These are phyloP conservation scores for Cinclus mexicanus DNA, from an alignment of 2,113 vertebrate genomes.

Conservation along the genomic window DNA sequence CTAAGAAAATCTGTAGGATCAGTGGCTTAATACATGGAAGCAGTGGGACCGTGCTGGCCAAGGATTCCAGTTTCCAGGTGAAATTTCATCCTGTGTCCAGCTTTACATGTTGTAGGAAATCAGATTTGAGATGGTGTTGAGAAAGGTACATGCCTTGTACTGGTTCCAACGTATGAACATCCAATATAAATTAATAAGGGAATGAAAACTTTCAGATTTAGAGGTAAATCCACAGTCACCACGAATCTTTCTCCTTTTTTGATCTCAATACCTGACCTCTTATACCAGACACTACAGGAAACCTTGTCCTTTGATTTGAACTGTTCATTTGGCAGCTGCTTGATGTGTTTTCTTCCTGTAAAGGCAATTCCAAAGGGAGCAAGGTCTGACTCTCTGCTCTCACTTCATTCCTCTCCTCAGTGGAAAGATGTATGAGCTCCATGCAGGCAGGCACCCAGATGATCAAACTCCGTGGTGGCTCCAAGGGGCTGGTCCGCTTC, in stretches of 20 bases:
- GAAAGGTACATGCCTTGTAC: not conserved
- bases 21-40: not conserved
- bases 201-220: not conserved
- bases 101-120: not conserved
- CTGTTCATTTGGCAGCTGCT: not conserved
- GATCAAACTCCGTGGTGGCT: conserved; percentile 93
- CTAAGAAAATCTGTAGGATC: not conserved
- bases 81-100: not conserved
- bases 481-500: conserved; percentile 91
- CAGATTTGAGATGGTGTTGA: not conserved
- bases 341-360: not conserved
- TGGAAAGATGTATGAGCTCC: conserved; percentile 96
- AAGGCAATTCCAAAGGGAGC: not conserved
- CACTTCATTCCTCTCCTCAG: conserved; percentile 67
- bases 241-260: not conserved
- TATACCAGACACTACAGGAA: not conserved
- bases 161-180: not conserved
- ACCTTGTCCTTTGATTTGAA: not conserved
- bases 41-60: not conserved
- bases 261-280: not conserved
- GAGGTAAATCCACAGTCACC: not conserved
- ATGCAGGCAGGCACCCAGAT: conserved; percentile 97
- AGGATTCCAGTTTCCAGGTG: not conserved
- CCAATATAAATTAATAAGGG: not conserved
- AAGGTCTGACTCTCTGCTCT: not conserved